Base-by-base conservation (phyloP, 1,140 invertebrate genomes). In the Habropoda laboriosa region DNA sequence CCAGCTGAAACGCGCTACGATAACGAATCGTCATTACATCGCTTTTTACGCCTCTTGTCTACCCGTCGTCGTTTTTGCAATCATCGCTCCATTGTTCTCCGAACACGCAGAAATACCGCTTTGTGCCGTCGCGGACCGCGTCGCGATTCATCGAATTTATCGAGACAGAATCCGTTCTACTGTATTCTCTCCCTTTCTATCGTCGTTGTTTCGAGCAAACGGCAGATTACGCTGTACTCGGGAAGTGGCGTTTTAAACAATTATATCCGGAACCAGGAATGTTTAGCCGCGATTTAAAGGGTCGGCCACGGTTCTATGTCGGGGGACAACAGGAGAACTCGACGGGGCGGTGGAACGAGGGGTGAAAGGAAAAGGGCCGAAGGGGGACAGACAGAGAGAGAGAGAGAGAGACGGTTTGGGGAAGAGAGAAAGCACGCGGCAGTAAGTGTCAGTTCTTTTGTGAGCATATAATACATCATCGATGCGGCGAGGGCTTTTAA, bases 401-500 rank as follows among this genome's bases (percentile, higher is more conserved):
- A 42, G 4, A 53, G 3, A 13, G 49, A n/a, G n/a, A n/a, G n/a
- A n/a, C n/a, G n/a, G n/a, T n/a, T n/a, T n/a, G n/a, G n/a, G 13
- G 18, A 1, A 38, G 13, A 35, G 42, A 49, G 66, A 60, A 60
- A 60, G 45, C 30, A 38, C 42, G 42, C 30, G 57, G 68, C n/a
- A 8, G 76, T 67, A 78, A 77, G 81, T 84, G 82, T 85, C 83
- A 85, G 81, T 85, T 76, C 77, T 84, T 84, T 79, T 72, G 71
- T 61, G 82, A 80, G 83, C 71, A 85, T 80, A 84, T 82, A 74
- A 85, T 85, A 85, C 79, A 85, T 85, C 83, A 85, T 85, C 82
- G 82, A 85, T 85, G 83, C 77, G 82, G 82, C 82, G 68, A 74
- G 70, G 75, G 83, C 83, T 85, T 85, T 85, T 84, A 85, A 85